These are phyloP conservation scores for Rhipidura dahli DNA, from an alignment of 2,113 vertebrate genomes.

Conservation along the genomic window DNA sequence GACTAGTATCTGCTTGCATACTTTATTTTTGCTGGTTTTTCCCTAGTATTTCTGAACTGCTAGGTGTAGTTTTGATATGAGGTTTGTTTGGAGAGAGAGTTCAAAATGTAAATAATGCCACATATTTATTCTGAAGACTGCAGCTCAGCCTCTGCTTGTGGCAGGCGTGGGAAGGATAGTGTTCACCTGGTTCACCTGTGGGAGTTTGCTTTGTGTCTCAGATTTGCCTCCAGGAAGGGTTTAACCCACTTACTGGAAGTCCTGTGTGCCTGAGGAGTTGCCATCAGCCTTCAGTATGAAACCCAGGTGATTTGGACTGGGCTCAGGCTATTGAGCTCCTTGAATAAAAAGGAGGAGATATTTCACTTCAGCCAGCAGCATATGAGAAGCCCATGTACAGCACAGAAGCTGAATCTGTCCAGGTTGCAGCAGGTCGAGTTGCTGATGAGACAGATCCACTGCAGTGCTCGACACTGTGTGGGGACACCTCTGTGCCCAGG, in stretches of 20 bases:
- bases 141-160: background rate
- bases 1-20: background rate
- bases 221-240: background rate
- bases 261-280: background rate
- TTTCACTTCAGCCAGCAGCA: background rate
- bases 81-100: background rate
- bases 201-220: background rate
- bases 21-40: background rate
- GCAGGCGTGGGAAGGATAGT: background rate
- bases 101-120: background rate
- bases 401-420: background rate
- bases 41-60: background rate
- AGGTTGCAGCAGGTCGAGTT: background rate
- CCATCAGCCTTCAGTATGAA: background rate
- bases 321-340: background rate
- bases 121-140: background rate
- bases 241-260: background rate
- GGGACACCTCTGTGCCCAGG: background rate
- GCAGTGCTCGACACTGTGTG: rapidly evolving
- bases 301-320: background rate
- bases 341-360: background rate
- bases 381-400: background rate
- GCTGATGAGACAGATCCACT: background rate
- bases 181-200: background rate
- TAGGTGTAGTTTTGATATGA: background rate